Conservation (phyloP, 2,113 vertebrate species). For the Terrapene triunguis region DNA sequence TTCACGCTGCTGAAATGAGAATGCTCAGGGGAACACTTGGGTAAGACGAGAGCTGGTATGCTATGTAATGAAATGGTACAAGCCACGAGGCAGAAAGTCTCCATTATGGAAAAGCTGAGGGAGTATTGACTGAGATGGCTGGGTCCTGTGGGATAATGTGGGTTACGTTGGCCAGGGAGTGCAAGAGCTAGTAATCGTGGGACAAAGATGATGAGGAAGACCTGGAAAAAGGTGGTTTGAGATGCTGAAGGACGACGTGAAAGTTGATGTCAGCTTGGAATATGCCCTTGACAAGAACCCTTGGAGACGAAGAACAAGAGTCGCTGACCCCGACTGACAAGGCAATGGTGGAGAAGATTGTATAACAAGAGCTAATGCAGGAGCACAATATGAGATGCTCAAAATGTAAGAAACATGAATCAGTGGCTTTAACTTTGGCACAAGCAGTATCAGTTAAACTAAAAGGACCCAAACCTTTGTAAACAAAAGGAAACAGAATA, state of each 20-base stretch:
- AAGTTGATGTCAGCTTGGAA: background rate
- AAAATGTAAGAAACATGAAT: background rate
- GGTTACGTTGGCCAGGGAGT: background rate
- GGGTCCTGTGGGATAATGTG: background rate
- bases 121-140: background rate
- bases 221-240: background rate
- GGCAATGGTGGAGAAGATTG: background rate
- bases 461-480: background rate
- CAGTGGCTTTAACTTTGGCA: background rate
- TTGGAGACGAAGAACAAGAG: background rate
- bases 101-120: background rate
- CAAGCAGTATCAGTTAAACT: conserved; percentile 2
- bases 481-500: conserved; percentile 40
- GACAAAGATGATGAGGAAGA: background rate
- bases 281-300: background rate
- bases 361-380: rapidly evolving
- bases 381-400: background rate
- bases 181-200: background rate
- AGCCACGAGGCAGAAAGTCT: background rate
- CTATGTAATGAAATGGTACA: background rate
- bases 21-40: background rate
- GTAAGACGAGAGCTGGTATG: background rate
- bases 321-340: background rate
- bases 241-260: background rate
- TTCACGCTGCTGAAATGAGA: background rate